Base-by-base conservation (phyloP, 92 coral and sea anemone genomes). In the Palythoa grandis region DNA sequence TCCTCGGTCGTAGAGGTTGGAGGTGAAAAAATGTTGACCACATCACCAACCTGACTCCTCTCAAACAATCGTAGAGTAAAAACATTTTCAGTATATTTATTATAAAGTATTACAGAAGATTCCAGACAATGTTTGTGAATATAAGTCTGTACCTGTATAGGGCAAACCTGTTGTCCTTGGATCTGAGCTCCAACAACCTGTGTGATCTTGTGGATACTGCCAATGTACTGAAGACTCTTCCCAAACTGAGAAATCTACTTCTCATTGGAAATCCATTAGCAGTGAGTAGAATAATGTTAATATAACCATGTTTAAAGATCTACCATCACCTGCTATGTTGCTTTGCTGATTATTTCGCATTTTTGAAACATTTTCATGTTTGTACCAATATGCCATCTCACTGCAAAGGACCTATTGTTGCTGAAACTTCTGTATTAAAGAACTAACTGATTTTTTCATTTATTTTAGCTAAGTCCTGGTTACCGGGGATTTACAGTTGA, bases 151-250 rank as follows among this genome's bases (percentile, higher is more conserved):
- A 43, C 48, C 10, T 72, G 47, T 57, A 15, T 67, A 97, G 99
- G 99, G 86, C 86, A 16, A 91, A 90, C 37, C 86, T 97, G 25
- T 87, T 97, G 8, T 97, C 99, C 13, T 86, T 97, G 70, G 99
- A 97, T 79, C 76, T 97, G 86, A 97, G 99, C 91, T 97, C 89
- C 87, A 97, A 97, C 88, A 95, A 97, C 84, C 92, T 97, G 22
- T 76, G 90, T 72, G 91, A 93, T 77, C 95, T 95, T 12, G 83
- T 90, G 71, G 25, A 73, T 82, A 93, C 99, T 71, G 93, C 95
- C 48, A 90, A 88, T 79, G 93, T 92, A 11, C 88, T 97, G 53
- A 97, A 97, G 77, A 76, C 86, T 10, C 91, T 97, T 68, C 99
- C 97, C 12, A 91, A 88, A 56, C 88, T 97, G 37, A 87, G 95